Evolutionary conservation across 1,140 invertebrate species (phyloP).

Genomic region (Tyrophagus putrescentiae): DNA sequence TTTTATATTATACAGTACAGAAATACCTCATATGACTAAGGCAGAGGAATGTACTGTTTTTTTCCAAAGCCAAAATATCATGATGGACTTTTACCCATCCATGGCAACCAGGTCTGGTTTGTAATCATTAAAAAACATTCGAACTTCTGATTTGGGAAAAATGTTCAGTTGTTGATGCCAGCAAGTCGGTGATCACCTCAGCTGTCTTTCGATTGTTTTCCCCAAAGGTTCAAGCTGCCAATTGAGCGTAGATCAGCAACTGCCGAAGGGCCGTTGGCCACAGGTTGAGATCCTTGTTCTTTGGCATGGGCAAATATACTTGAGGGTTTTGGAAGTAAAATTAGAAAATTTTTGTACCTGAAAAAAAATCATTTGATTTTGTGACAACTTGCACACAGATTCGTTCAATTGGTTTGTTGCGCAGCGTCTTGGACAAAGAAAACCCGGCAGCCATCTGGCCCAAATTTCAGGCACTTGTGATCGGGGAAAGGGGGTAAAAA

Average conservation of each 20-base stretch:
- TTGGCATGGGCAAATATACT: neutral
- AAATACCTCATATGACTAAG: too few relatives aligned
- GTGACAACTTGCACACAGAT: neutral
- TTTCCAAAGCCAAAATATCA: neutral
- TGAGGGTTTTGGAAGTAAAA: neutral
- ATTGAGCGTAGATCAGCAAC: neutral
- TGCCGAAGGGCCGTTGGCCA: neutral
- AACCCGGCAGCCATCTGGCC: neutral
- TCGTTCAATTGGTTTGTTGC: neutral
- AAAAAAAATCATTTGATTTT: neutral
- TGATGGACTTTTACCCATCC: too few relatives aligned
- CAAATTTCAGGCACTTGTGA: conserved; percentile 11
- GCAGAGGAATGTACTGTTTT: too few relatives aligned
- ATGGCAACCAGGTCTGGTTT: neutral
- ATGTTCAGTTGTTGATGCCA: neutral
- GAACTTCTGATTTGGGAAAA: neutral
- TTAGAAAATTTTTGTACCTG: neutral
- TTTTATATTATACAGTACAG: too few relatives aligned
- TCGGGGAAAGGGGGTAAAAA: neutral
- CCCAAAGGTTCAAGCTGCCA: conserved; percentile 11
- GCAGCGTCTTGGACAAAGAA: neutral
- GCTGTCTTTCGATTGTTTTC: neutral
- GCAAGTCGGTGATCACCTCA: neutral
- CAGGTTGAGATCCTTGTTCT: neutral
- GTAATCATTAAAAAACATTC: neutral